phyloP scores from a whole-genome alignment of 2,797 vertebrate genomes.

The Botia almorhae region DNA sequence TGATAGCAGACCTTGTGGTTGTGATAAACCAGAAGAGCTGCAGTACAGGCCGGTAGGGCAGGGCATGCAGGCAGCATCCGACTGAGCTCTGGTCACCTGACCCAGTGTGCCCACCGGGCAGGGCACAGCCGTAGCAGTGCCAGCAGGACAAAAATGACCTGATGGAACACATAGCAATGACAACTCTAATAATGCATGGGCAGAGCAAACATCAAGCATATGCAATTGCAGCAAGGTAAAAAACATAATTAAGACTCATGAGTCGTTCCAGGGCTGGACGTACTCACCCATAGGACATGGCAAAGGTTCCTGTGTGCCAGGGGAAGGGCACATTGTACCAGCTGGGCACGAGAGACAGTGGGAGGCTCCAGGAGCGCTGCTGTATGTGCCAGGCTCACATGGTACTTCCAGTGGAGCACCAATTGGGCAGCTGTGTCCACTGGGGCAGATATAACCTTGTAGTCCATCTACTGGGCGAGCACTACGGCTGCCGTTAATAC shows the following conservation, averaged over 20 bases:
- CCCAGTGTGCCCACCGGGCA: conserved; percentile 86
- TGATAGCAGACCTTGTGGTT: conserved; percentile 81
- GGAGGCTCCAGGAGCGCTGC: conserved; percentile 76
- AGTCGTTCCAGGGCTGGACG: too few relatives aligned
- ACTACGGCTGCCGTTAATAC: conserved; percentile 80
- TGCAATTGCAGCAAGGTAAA: not conserved
- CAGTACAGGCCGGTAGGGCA: conserved; percentile 88
- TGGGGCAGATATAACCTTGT: conserved; percentile 85
- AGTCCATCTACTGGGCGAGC: conserved; percentile 79
- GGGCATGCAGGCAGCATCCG: conserved; percentile 75
- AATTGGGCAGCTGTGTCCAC: conserved; percentile 83
- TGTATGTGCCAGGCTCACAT: conserved; percentile 88
- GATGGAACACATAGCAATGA: conserved; percentile 30
- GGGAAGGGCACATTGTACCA: conserved; percentile 78
- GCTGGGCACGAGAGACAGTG: conserved; percentile 82
- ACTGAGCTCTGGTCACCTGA: conserved; percentile 74
- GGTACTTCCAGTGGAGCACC: conserved; percentile 81
- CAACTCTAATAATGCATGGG: not conserved
- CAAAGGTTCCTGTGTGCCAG: conserved; percentile 77
- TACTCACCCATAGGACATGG: conserved; percentile 83
- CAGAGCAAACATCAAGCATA: too few relatives aligned
- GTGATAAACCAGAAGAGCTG: conserved; percentile 78
- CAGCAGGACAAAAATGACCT: conserved; percentile 86
- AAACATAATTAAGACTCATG: too few relatives aligned
- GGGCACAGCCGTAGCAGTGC: conserved; percentile 73